Percentiles rank a stretch among this genome's conserved stretches.
phyloP scores from a whole-genome alignment of 2,113 vertebrate species.

The Lates calcarifer region DNA sequence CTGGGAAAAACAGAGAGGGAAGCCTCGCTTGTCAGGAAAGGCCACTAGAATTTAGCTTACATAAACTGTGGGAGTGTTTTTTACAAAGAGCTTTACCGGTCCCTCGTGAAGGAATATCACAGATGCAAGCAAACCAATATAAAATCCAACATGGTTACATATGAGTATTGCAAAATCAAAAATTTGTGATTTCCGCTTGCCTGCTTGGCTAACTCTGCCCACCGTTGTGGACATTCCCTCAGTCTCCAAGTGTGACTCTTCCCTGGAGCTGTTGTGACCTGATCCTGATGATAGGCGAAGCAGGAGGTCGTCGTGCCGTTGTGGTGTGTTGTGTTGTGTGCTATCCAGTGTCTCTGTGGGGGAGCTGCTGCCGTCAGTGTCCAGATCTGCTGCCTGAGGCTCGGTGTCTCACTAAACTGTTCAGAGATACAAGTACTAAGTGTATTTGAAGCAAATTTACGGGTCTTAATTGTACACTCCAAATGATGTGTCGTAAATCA shows the following conservation, averaged over 20 bases:
- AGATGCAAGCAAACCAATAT: conserved; percentile 37
- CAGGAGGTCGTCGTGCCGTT: conserved; percentile 24
- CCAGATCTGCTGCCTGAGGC: conserved; percentile 54
- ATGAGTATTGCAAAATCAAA: conserved; percentile 38
- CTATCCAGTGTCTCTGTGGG: conserved; percentile 44
- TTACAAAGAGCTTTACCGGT: conserved; percentile 52
- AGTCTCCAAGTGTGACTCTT: conserved; percentile 46
- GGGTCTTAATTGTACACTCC: conserved; percentile 67
- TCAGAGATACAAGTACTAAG: conserved; percentile 51
- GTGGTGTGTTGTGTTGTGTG: conserved; percentile 17
- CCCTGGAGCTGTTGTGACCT: conserved; percentile 33
- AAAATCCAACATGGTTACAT: conserved; percentile 29
- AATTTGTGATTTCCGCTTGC: conserved; percentile 14
- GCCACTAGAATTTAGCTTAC: conserved; percentile 47
- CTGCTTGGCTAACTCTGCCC: background rate
- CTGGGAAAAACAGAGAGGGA: conserved; percentile 43
- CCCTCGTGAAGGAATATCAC: conserved; percentile 55
- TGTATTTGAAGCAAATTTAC: conserved; percentile 66
- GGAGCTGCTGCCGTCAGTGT: conserved; percentile 27
- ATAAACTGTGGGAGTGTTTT: conserved; percentile 50
- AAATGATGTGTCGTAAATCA: conserved; percentile 74
- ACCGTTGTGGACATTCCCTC: conserved; percentile 16
- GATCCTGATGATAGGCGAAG: conserved; percentile 31
- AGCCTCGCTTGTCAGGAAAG: conserved; percentile 33
- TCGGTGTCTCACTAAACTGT: conserved; percentile 21